Base-by-base conservation (phyloP, 2,888 invertebrate species). In the Tenthredo livida region DNA sequence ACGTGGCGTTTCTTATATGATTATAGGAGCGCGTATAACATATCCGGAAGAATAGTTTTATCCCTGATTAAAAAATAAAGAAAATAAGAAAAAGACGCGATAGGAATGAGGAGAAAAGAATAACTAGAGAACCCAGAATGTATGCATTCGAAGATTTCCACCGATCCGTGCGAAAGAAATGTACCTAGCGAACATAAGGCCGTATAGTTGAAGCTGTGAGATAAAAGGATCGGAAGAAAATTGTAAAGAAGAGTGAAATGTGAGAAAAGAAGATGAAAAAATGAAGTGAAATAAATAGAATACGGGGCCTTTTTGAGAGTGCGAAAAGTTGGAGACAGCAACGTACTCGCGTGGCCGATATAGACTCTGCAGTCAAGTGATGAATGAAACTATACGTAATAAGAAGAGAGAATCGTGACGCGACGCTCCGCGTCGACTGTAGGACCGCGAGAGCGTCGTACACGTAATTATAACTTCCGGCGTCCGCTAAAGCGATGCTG, bases 401-500 rank as follows among this genome's bases (percentile, higher is more conserved):
- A 83, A 47, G 25, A 83, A 29, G 33, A 21, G 33, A 77, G 33
- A 33, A 77, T 73, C 43, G n/a, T 21, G 40, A n/a, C 61, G 80
- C 70, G 65, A 40, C 65, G 80, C 65, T 50, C 29, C 1, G 50
- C 9, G 43, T 47, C 40, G 7, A 43, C 37, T 7, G 58, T 1
- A 61, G 6, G 33, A 21, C 33, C 33, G 25, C n/a, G 25, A 50
- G 17, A 61, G 21, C 17, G 83, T 83, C 47, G 17, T 50, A 83
- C 70, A 65, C 33, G 67, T 83, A 83, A 83, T 83, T 83, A 83
- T 67, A 83, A 61, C 47, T 67, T 83, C 83, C 83, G 83, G 83
- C 50, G 47, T 67, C 33, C 70, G 67, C 29, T 9, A 1, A 5
- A 50, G 50, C 77, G 47, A 21, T 15, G 83, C 70, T 70, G 83